Conservation (phyloP, 2,113 vertebrate species). For the Antechinus stuartii region DNA sequence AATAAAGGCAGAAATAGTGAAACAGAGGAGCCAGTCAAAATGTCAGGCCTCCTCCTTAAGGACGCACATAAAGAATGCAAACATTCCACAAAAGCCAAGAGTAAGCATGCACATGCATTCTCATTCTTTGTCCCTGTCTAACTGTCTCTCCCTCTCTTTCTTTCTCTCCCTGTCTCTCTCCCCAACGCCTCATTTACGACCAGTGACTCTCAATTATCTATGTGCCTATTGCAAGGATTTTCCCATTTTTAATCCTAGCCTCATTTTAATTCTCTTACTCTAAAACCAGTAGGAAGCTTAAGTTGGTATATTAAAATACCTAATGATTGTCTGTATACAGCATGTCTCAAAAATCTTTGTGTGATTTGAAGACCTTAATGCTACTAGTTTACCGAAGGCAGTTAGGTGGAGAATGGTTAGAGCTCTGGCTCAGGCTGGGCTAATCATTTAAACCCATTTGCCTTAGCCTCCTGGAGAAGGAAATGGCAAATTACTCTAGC, state of each 20-base stretch:
- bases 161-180: neutral
- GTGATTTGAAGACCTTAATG: neutral
- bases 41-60: neutral
- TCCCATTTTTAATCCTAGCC: neutral
- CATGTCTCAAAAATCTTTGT: neutral
- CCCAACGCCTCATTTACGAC: neutral
- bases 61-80: neutral
- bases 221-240: neutral
- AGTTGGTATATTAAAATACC: neutral
- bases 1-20: slow-evolving; percentile 42
- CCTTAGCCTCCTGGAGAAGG: neutral
- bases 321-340: neutral
- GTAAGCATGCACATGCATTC: neutral
- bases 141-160: neutral
- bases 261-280: neutral
- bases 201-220: neutral
- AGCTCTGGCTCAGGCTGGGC: neutral
- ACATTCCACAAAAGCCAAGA: neutral
- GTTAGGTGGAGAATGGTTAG: neutral
- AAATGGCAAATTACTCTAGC: neutral
- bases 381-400: neutral
- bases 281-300: neutral
- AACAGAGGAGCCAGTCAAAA: neutral
- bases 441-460: neutral
- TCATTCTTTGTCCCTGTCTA: neutral